phyloP scores from a whole-genome alignment of 2,113 vertebrate genomes.

The Copsychus sechellarum region DNA sequence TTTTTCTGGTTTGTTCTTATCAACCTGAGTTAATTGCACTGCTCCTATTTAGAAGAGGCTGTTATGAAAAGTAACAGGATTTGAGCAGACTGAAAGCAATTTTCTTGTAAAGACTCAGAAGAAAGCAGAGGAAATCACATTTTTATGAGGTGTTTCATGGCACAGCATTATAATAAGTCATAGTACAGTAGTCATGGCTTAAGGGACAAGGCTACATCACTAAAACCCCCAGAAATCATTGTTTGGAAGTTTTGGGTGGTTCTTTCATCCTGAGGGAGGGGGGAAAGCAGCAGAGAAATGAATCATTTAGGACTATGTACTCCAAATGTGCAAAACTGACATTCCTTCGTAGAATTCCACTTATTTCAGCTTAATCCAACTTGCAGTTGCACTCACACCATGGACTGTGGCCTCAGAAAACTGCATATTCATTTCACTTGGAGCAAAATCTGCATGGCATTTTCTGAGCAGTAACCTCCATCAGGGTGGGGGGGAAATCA shows the following conservation, averaged over 20 bases:
- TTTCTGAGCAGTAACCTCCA: background rate
- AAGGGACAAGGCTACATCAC: background rate
- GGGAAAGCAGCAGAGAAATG: background rate
- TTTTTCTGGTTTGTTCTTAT: conserved; percentile 26
- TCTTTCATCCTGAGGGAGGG: background rate
- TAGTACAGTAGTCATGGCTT: background rate
- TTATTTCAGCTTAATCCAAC: background rate
- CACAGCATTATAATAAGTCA: conserved; percentile 13
- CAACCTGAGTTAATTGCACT: background rate
- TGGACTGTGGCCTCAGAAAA: background rate
- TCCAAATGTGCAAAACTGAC: background rate
- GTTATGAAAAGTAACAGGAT: conserved; percentile 39
- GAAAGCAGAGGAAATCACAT: conserved; percentile 54
- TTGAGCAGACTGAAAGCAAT: conserved; percentile 19
- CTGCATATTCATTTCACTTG: background rate
- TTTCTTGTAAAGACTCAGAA: conserved; percentile 48
- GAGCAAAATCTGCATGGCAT: background rate
- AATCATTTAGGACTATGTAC: background rate
- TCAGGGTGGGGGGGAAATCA: rapidly evolving
- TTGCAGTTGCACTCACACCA: background rate
- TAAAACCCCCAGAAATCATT: background rate
- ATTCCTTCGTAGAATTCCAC: background rate
- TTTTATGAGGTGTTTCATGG: conserved; percentile 55
- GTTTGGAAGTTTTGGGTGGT: background rate
- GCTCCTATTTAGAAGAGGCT: conserved; percentile 36